These are phyloP conservation scores for Catharus fuscescens DNA, from an alignment of 2,113 vertebrate species.

Conservation along the genomic window DNA sequence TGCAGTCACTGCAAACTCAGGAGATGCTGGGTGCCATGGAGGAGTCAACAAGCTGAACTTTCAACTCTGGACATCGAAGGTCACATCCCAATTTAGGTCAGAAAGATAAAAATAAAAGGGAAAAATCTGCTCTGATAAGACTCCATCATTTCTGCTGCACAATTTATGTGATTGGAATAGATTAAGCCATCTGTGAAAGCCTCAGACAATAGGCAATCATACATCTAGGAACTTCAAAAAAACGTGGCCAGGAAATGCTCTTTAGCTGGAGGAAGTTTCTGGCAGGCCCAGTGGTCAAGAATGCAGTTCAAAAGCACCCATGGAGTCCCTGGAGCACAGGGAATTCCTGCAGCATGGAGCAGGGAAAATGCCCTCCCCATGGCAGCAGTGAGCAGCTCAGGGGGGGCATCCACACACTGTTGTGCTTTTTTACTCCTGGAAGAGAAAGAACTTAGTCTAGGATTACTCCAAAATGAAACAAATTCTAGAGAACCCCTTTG, in stretches of 20 bases:
- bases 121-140: conserved; percentile 40
- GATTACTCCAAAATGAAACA: background rate
- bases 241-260: conserved; percentile 61
- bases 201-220: conserved; percentile 69
- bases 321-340: background rate
- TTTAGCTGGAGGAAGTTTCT: conserved; percentile 64
- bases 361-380: background rate
- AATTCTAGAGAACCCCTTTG: background rate
- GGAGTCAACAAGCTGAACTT: background rate
- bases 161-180: conserved; percentile 52
- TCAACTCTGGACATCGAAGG: conserved; percentile 18
- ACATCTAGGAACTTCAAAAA: conserved; percentile 69
- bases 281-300: conserved; percentile 61
- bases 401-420: rapidly evolving
- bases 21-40: background rate
- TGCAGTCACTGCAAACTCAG: background rate
- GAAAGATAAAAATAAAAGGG: conserved; percentile 61
- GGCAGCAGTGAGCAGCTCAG: background rate
- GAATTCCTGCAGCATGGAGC: background rate
- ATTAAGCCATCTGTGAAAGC: conserved; percentile 63
- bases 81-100: conserved; percentile 52
- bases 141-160: conserved; percentile 17
- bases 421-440: background rate
- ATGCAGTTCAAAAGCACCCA: conserved; percentile 48
- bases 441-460: background rate